phyloP scores from a whole-genome alignment of 1,140 invertebrate genomes.

The Drosophila elegans region DNA sequence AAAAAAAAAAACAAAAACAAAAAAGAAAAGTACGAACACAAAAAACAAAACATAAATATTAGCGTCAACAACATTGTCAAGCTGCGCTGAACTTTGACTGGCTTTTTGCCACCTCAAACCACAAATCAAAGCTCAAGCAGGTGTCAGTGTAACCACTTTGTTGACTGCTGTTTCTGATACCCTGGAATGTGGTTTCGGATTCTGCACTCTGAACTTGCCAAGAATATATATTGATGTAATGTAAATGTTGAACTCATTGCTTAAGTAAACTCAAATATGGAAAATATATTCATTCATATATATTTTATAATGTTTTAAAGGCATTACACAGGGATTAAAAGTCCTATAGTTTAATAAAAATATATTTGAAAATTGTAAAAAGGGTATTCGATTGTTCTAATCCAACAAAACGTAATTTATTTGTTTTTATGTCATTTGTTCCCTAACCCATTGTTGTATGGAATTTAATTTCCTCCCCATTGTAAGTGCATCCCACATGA shows the following conservation, averaged over 20 bases:
- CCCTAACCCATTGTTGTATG: slow-evolving; percentile 47
- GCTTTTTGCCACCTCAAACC: slow-evolving; percentile 2
- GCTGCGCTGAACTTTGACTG: slow-evolving; percentile 18
- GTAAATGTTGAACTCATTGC: too few species aligned
- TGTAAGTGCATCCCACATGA: slow-evolving; percentile 20
- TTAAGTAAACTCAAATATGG: too few species aligned
- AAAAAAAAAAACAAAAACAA: slow-evolving; percentile 9
- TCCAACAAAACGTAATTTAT: not conserved
- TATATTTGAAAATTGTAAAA: too few species aligned
- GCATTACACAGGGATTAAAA: too few species aligned
- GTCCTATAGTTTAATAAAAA: too few species aligned
- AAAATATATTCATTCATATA: too few species aligned
- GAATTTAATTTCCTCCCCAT: slow-evolving; percentile 70
- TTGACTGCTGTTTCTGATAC: slow-evolving; percentile 16
- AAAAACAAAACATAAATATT: slow-evolving; percentile 43
- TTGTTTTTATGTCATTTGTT: not conserved
- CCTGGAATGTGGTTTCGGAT: not conserved
- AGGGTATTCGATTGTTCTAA: too few species aligned
- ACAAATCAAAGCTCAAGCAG: slow-evolving; percentile 41
- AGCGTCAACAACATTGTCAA: slow-evolving; percentile 32
- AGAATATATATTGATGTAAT: too few species aligned
- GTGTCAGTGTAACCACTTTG: slow-evolving; percentile 25
- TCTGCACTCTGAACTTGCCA: too few species aligned
- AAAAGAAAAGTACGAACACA: not conserved
- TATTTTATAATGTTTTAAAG: too few species aligned